phyloP scores from a whole-genome alignment of 1,140 invertebrate genomes.

The Plectrocnemia conspersa region DNA sequence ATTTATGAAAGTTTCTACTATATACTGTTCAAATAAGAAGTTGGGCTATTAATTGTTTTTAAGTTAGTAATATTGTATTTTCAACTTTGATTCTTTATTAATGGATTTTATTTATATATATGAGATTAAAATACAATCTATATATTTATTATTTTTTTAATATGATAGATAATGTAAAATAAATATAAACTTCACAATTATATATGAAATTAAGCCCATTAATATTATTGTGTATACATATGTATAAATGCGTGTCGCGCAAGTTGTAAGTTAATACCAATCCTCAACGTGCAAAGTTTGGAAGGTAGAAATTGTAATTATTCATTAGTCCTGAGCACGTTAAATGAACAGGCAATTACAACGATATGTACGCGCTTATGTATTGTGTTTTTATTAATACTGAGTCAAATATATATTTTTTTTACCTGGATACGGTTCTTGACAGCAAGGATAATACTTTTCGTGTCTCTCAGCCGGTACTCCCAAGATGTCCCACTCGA shows the following conservation, averaged over 20 bases:
- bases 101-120: too few species aligned
- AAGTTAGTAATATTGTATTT: too few species aligned
- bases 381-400: too few species aligned
- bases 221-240: not conserved
- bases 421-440: slow-evolving; percentile 79
- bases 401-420: slow-evolving; percentile 4
- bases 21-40: too few species aligned
- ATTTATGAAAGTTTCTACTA: too few species aligned
- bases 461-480: slow-evolving; percentile 87
- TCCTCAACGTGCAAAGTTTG: not conserved
- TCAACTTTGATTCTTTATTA: too few species aligned
- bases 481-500: slow-evolving; percentile 96
- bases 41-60: too few species aligned
- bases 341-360: slow-evolving; percentile 2
- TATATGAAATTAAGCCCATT: not conserved
- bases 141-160: too few species aligned
- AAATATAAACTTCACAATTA: not conserved
- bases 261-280: slow-evolving; percentile 3
- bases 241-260: not conserved
- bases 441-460: slow-evolving; percentile 85
- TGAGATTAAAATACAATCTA: too few species aligned
- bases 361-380: not conserved
- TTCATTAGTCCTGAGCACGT: slow-evolving; percentile 5
- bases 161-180: not conserved
- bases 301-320: not conserved